Conservation (phyloP, 2,113 vertebrate genomes). For the Rhabdomys dilectus region DNA sequence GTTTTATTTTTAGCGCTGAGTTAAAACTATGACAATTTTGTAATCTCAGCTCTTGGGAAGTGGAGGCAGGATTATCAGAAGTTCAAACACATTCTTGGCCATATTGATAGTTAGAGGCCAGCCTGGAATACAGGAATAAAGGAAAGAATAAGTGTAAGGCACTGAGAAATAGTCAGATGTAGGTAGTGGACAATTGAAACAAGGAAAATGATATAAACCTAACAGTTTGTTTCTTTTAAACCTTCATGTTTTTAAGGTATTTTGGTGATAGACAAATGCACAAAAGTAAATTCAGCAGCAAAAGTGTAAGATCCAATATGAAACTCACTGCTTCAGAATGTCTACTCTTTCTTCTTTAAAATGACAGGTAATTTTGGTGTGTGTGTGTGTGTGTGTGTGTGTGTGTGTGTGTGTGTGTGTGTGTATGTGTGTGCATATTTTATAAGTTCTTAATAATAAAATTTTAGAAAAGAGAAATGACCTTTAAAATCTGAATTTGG, state of each 20-base stretch:
- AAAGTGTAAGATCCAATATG: neutral
- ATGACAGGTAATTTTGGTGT: neutral
- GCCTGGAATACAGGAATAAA: neutral
- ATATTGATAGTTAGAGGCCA: neutral
- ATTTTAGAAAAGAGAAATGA: neutral
- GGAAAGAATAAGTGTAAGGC: neutral
- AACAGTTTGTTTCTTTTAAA: neutral
- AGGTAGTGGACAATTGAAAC: neutral
- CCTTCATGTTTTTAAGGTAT: neutral
- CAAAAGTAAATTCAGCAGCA: neutral
- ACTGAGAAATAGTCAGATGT: neutral
- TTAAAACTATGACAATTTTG: neutral
- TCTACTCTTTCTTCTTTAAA: neutral
- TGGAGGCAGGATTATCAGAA: neutral
- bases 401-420: neutral
- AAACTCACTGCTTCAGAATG: neutral
- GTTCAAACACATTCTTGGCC: neutral
- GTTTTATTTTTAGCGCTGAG: neutral
- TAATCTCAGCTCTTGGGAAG: neutral
- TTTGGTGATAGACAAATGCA: too few relatives aligned
- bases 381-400: neutral
- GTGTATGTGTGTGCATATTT: neutral
- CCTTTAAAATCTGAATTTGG: neutral
- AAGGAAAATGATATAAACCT: neutral
- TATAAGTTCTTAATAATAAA: neutral